Evolutionary conservation across 2,888 invertebrate species (phyloP).

Genomic region (Oscheius myriophilus): DNA sequence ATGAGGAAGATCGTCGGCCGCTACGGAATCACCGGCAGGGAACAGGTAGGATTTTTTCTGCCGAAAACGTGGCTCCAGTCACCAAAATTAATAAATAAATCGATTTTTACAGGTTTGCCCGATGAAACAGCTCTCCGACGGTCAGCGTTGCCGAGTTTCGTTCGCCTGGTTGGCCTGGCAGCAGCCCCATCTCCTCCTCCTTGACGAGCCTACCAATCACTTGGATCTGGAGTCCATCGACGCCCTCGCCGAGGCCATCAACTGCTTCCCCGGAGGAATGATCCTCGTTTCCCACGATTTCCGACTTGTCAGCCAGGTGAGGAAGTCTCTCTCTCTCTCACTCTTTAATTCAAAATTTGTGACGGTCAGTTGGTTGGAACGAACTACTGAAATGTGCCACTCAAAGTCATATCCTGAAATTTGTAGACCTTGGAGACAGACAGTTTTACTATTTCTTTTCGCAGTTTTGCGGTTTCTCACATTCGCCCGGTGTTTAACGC

Average conservation of each 20-base stretch:
- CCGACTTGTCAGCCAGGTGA: conserved; percentile 94
- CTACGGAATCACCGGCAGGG: conserved; percentile 94
- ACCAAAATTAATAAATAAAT: too few relatives aligned
- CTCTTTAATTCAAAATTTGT: too few relatives aligned
- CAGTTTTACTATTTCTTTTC: too few relatives aligned
- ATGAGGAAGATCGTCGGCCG: conserved; percentile 98
- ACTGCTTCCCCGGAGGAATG: conserved; percentile 97
- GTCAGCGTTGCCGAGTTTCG: conserved; percentile 96
- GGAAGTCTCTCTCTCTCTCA: conserved; percentile 2
- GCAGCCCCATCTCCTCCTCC: conserved; percentile 86
- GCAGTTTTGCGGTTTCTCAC: too few relatives aligned
- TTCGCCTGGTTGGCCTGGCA: conserved; percentile 99
- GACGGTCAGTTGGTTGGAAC: too few relatives aligned
- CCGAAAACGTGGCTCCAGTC: too few relatives aligned
- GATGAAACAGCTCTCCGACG: conserved; percentile 92
- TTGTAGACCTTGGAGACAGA: too few relatives aligned
- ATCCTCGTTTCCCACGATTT: conserved; percentile 99
- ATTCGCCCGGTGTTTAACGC: too few relatives aligned
- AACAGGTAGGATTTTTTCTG: conserved; percentile 81
- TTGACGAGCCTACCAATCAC: conserved; percentile 89
- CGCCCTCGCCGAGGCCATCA: conserved; percentile 94
- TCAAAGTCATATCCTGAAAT: too few relatives aligned
- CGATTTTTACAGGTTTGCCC: conserved; percentile 90
- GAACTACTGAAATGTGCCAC: too few relatives aligned
- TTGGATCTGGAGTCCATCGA: conserved; percentile 85